A percentile compares a stretch with the other conserved stretches of the same genome.
Evolutionary conservation across 2,113 vertebrate species (phyloP).

Genomic region (Nothobranchius furzeri): DNA sequence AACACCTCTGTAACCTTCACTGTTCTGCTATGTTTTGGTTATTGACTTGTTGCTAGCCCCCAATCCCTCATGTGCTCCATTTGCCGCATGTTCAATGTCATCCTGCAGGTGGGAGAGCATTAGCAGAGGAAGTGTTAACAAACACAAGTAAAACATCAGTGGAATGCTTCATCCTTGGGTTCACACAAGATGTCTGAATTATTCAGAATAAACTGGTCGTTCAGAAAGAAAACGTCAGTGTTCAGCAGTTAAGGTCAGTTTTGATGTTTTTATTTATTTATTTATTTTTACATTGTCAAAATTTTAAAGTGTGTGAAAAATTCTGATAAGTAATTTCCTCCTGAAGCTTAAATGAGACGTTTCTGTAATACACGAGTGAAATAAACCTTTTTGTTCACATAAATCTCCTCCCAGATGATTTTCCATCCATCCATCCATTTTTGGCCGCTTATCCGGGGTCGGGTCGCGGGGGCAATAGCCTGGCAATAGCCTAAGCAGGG

Average conservation of each 20-base stretch:
- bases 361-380: neutral
- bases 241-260: neutral
- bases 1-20: constrained; percentile 58
- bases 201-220: too few species aligned
- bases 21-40: constrained; percentile 60
- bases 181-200: constrained; percentile 17
- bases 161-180: constrained; percentile 27
- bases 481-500: too few species aligned
- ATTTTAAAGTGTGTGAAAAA: neutral
- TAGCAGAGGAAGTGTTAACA: constrained; percentile 28
- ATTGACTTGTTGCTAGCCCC: constrained; percentile 75
- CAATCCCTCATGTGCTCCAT: constrained; percentile 44
- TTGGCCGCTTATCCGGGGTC: too few species aligned
- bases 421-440: too few species aligned
- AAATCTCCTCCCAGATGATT: constrained; percentile 1
- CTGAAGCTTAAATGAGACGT: neutral
- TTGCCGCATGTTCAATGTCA: constrained; percentile 56
- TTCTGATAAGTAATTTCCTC: neutral
- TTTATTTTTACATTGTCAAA: neutral
- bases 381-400: constrained; percentile 1
- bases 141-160: constrained; percentile 50
- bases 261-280: neutral
- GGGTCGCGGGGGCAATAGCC: too few species aligned
- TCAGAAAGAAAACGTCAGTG: too few species aligned
- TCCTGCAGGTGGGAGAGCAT: constrained; percentile 41